phyloP scores from a whole-genome alignment of 1,140 invertebrate genomes.

The Drosophila tristis region DNA sequence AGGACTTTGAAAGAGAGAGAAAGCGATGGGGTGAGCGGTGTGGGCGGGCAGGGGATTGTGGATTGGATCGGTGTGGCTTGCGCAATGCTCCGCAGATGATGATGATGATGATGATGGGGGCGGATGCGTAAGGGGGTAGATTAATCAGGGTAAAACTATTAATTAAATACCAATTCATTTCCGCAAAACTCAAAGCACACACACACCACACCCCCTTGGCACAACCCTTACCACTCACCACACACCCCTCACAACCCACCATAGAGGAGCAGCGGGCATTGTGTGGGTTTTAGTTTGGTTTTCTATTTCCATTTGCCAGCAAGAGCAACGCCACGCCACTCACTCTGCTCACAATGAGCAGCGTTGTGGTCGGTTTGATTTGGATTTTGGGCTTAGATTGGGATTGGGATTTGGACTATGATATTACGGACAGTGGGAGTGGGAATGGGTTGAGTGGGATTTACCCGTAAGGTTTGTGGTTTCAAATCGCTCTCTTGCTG shows the following conservation, averaged over 20 bases:
- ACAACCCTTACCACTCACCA: conserved; percentile 8
- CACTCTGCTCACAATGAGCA: conserved; percentile 23
- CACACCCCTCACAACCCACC: neutral
- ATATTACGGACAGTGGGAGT: conserved; percentile 19
- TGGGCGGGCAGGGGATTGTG: conserved; percentile 1
- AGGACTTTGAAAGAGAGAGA: conserved; percentile 1
- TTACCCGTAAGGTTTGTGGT: neutral
- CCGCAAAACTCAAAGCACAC: conserved; percentile 80
- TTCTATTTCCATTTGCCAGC: conserved; percentile 42
- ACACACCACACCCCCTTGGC: conserved; percentile 16
- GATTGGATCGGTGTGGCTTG: conserved; percentile 28
- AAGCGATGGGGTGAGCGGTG: conserved; percentile 2
- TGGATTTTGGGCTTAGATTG: conserved; percentile 21
- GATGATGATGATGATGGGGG: conserved; percentile 36
- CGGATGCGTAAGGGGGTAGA: conserved; percentile 71
- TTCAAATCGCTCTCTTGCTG: too few species aligned
- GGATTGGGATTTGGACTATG: conserved; percentile 23
- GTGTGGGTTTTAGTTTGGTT: conserved; percentile 44
- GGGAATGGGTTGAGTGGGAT: neutral
- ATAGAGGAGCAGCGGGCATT: conserved; percentile 39
- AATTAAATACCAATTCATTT: conserved; percentile 84
- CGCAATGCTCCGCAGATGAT: conserved; percentile 30
- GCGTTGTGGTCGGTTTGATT: conserved; percentile 64
- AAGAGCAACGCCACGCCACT: neutral
- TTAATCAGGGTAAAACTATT: conserved; percentile 84